Evolutionary conservation across 2,797 vertebrate genomes (phyloP).

Genomic region (Helicolenus hilgendorfi): DNA sequence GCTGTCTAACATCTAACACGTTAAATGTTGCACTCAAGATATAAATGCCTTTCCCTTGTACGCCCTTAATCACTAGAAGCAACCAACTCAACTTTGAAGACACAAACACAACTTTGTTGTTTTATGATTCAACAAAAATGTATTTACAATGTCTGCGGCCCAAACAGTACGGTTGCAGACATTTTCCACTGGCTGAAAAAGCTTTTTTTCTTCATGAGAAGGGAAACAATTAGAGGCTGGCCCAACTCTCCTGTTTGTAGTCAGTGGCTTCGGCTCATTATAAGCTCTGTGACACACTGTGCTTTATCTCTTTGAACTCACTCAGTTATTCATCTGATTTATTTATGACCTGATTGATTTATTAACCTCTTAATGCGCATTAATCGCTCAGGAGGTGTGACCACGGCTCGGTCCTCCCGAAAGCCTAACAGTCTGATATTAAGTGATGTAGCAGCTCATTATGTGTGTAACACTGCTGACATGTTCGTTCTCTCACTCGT

Average conservation of each 20-base stretch:
- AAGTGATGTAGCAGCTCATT: neutral
- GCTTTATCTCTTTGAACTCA: neutral
- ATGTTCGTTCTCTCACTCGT: neutral
- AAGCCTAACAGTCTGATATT: neutral
- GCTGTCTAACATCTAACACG: conserved; percentile 4
- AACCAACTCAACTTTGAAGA: neutral
- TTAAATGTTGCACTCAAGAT: conserved; percentile 35
- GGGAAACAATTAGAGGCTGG: neutral
- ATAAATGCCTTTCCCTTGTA: conserved; percentile 9
- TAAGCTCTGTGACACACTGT: neutral
- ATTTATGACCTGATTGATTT: neutral
- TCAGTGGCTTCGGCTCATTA: neutral
- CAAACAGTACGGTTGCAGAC: neutral
- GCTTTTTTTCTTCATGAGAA: neutral
- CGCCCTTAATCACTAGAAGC: neutral
- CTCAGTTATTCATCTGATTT: conserved; percentile 2
- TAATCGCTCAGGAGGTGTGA: neutral
- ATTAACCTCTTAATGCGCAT: neutral
- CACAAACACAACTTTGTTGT: neutral
- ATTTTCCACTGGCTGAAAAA: neutral
- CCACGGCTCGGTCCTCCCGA: neutral
- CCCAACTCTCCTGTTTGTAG: neutral
- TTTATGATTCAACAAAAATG: neutral
- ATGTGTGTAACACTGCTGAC: neutral
- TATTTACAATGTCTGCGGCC: neutral